phyloP scores from a whole-genome alignment of 2,113 vertebrate species.

The Pleuronectes platessa region DNA sequence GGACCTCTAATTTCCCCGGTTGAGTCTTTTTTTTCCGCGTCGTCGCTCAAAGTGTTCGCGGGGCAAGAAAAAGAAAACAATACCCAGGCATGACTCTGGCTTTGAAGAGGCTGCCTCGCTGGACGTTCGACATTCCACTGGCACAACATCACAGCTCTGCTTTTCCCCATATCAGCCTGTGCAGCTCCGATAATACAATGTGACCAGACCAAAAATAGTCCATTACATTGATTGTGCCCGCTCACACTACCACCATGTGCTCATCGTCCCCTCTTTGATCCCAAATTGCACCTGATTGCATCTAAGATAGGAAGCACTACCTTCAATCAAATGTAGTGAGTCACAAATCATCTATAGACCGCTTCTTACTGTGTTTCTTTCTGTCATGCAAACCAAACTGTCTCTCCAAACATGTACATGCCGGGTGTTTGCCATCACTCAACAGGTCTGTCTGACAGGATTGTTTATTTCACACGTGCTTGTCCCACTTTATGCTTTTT shows the following conservation, averaged over 20 bases:
- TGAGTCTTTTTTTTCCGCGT: background rate
- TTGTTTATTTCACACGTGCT: background rate
- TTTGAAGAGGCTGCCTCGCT: constrained; percentile 45
- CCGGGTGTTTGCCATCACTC: constrained; percentile 25
- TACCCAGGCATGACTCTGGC: constrained; percentile 2
- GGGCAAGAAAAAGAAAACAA: constrained; percentile 40
- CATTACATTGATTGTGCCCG: constrained; percentile 35
- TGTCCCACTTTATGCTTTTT: background rate
- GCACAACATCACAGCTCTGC: constrained; percentile 62
- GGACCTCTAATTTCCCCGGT: constrained; percentile 14
- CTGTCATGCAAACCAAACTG: background rate
- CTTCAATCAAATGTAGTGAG: constrained; percentile 36
- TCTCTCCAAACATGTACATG: background rate
- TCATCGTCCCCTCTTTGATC: constrained; percentile 40
- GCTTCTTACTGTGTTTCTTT: background rate
- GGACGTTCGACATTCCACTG: constrained; percentile 67
- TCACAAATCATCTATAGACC: constrained; percentile 7
- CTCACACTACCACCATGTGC: constrained; percentile 32
- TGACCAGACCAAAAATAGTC: constrained; percentile 61
- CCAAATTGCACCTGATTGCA: constrained; percentile 40
- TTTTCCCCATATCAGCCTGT: constrained; percentile 62
- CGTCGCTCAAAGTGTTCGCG: background rate
- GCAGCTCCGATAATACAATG: constrained; percentile 54
- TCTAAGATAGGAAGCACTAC: constrained; percentile 25
- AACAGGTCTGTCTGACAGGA: background rate